A percentile compares a stretch with the other conserved stretches of the same genome.
Conservation (phyloP, 2,888 invertebrate species). For the Microchrysa polita region DNA sequence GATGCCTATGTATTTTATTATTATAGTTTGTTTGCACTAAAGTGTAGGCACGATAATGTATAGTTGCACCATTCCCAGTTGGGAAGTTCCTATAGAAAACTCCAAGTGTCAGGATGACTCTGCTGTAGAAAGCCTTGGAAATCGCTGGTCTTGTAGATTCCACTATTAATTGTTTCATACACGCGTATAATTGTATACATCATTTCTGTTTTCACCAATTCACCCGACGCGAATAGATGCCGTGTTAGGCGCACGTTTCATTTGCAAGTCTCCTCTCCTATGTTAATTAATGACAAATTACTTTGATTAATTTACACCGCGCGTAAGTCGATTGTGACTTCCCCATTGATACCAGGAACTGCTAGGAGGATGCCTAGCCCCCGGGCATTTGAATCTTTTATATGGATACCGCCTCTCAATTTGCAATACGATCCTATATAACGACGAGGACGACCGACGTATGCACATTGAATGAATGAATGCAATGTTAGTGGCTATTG, state of each 20-base stretch:
- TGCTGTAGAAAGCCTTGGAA: neutral
- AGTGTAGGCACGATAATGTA: no score
- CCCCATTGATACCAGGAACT: constrained; percentile 30
- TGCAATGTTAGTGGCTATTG: no score
- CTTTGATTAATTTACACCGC: constrained; percentile 49
- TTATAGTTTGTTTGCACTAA: no score
- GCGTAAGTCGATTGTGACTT: constrained; percentile 32
- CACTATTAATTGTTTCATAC: constrained; percentile 20
- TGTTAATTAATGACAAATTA: constrained; percentile 50
- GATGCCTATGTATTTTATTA: no score
- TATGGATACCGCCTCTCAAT: no score
- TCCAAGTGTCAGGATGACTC: no score
- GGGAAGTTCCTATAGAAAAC: no score
- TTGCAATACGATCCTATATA: no score
- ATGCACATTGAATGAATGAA: no score
- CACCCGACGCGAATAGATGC: neutral
- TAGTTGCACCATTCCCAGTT: no score
- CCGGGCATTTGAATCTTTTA: neutral
- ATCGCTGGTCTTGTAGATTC: neutral
- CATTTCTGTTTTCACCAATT: neutral
- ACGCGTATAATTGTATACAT: constrained; percentile 25
- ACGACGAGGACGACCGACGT: no score
- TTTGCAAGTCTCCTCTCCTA: constrained; percentile 31
- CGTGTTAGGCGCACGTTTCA: neutral
- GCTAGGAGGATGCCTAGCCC: constrained; percentile 15